Percentiles rank a stretch among this genome's conserved stretches.
These are phyloP conservation scores for Scrobipalpa atriplicella DNA, from an alignment of 2,888 invertebrate genomes.

Conservation along the genomic window DNA sequence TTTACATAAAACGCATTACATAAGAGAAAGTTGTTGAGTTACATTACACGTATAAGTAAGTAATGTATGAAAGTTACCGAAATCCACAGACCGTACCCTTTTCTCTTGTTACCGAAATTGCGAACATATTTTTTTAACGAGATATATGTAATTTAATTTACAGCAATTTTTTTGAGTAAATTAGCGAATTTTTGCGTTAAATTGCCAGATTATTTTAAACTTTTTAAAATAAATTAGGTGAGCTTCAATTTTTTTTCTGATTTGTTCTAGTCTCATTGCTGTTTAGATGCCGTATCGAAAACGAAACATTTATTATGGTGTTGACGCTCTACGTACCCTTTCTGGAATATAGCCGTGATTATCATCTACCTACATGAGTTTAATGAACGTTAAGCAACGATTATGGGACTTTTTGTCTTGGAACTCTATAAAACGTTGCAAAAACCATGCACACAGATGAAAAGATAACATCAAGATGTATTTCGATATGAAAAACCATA, in stretches of 20 bases:
- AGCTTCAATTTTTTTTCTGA: background rate
- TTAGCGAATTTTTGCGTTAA: background rate
- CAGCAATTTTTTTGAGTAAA: background rate
- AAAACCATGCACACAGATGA: constrained; percentile 1
- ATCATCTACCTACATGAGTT: background rate
- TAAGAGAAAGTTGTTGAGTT: constrained; percentile 55
- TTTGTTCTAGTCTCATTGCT: background rate
- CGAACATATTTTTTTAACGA: background rate
- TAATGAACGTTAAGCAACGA: background rate
- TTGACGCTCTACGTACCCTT: no score
- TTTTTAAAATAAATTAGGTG: background rate
- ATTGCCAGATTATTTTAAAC: background rate
- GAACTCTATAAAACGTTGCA: constrained; percentile 8
- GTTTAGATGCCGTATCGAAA: no score
- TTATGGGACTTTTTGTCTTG: background rate
- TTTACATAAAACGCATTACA: constrained; percentile 52
- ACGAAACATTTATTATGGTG: no score
- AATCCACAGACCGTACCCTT: constrained; percentile 30
- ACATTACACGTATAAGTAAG: constrained; percentile 43
- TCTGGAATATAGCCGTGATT: no score
- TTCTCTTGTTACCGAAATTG: constrained; percentile 24
- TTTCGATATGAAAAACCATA: constrained; percentile 12
- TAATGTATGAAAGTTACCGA: constrained; percentile 36
- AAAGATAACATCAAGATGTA: constrained; percentile 1
- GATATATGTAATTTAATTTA: background rate